Evolutionary conservation across 2,888 invertebrate species (phyloP).

Genomic region (Tineola bisselliella): DNA sequence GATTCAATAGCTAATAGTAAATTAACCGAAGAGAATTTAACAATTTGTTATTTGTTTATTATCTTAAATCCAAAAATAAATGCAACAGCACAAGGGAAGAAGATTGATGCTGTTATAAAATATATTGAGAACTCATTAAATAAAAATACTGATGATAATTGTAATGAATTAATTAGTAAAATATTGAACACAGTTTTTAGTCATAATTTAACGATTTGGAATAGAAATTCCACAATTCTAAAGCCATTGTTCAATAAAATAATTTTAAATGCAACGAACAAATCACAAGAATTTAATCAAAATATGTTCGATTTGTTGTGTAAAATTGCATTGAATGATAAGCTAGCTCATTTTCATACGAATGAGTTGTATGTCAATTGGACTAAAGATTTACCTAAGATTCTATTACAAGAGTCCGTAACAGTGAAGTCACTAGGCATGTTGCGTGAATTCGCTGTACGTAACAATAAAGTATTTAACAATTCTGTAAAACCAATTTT

Average conservation of each 20-base stretch:
- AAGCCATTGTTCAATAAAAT: constrained; percentile 46
- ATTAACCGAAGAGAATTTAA: constrained; percentile 42
- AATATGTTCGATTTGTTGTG: constrained; percentile 51
- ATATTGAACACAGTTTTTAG: constrained; percentile 44
- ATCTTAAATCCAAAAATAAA: constrained; percentile 45
- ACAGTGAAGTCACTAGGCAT: constrained; percentile 63
- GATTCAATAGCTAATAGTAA: constrained; percentile 46
- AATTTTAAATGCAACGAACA: constrained; percentile 43
- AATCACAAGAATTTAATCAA: constrained; percentile 35
- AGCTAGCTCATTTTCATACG: constrained; percentile 41
- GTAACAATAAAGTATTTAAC: constrained; percentile 57
- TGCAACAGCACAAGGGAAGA: constrained; percentile 35
- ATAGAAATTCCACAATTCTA: constrained; percentile 36
- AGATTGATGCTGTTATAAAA: constrained; percentile 44
- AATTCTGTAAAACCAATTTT: constrained; percentile 31
- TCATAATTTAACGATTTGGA: constrained; percentile 44
- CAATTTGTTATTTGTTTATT: constrained; percentile 56
- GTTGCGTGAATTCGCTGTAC: constrained; percentile 67
- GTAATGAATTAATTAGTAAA: constrained; percentile 35
- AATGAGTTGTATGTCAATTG: constrained; percentile 55
- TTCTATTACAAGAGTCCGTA: constrained; percentile 60
- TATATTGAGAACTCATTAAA: constrained; percentile 62
- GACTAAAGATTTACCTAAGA: constrained; percentile 64
- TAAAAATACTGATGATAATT: constrained; percentile 29
- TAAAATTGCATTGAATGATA: constrained; percentile 51